A percentile compares a stretch with the other conserved stretches of the same genome.
Evolutionary conservation across 2,888 invertebrate genomes (phyloP).

Genomic region (Pasiphila rectangulata): DNA sequence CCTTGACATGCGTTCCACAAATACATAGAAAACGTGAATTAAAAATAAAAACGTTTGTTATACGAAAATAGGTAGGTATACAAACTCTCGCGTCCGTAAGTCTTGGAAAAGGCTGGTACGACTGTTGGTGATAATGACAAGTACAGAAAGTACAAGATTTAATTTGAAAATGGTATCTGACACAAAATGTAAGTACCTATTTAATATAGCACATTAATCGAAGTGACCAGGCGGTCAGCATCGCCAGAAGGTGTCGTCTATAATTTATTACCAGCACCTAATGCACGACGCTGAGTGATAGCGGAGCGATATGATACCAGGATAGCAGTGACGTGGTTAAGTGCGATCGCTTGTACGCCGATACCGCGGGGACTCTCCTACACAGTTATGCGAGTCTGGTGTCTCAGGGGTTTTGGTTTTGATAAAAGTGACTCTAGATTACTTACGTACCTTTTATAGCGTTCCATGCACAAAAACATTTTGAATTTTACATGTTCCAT

Average conservation of each 20-base stretch:
- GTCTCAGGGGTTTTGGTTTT: slow-evolving; percentile 25
- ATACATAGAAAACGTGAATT: too few species aligned
- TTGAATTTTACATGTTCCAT: too few species aligned
- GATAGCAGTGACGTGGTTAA: slow-evolving; percentile 71
- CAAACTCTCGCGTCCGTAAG: too few species aligned
- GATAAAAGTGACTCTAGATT: slow-evolving; percentile 12
- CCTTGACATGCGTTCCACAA: too few species aligned
- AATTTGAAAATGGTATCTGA: background rate
- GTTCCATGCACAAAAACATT: too few species aligned
- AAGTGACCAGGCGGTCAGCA: slow-evolving; percentile 61
- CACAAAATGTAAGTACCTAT: slow-evolving; percentile 36
- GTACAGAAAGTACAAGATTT: background rate
- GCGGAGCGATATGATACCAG: slow-evolving; percentile 60
- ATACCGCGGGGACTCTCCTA: slow-evolving; percentile 66
- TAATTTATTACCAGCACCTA: slow-evolving; percentile 56
- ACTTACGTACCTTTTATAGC: background rate
- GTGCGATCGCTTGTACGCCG: slow-evolving; percentile 78
- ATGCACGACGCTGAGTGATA: slow-evolving; percentile 75
- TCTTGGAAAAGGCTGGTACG: too few species aligned
- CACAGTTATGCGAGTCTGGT: slow-evolving; percentile 54
- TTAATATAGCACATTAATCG: slow-evolving; percentile 52
- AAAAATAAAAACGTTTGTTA: too few species aligned
- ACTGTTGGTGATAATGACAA: background rate
- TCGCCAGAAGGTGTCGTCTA: slow-evolving; percentile 56
- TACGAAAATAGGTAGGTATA: too few species aligned